These are phyloP conservation scores for Limonius californicus DNA, from an alignment of 1,140 invertebrate species.

Conservation along the genomic window DNA sequence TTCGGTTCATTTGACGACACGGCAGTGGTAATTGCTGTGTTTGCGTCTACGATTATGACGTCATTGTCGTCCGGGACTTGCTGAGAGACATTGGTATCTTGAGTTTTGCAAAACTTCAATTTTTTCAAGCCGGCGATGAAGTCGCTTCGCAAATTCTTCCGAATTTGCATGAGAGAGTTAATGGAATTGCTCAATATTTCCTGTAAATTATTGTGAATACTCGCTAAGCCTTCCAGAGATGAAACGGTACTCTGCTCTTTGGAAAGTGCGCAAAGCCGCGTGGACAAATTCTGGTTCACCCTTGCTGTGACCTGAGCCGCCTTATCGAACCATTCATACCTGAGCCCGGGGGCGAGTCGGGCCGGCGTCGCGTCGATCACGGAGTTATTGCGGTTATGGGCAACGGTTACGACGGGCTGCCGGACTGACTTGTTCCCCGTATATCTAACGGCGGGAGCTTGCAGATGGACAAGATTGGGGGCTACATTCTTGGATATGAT, in stretches of 20 bases:
- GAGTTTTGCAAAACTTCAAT: conserved; percentile 30
- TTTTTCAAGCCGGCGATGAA: conserved; percentile 37
- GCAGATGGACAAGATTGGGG: neutral
- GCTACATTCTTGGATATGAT: neutral
- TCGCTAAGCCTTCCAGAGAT: conserved; percentile 37
- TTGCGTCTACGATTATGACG: conserved; percentile 35
- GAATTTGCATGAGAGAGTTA: conserved; percentile 42
- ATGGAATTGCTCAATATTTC: conserved; percentile 41
- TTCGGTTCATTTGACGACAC: conserved; percentile 6
- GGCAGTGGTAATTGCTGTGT: neutral
- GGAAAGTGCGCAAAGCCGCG: conserved; percentile 27
- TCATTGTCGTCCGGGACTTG: conserved; percentile 32
- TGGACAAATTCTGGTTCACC: conserved; percentile 39
- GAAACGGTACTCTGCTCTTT: conserved; percentile 31
- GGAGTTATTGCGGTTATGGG: neutral
- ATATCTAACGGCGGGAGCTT: neutral
- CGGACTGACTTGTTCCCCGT: neutral
- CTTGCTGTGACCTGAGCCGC: conserved; percentile 36
- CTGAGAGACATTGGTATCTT: no score
- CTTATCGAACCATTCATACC: conserved; percentile 44
- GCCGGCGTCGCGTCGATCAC: neutral
- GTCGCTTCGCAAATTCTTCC: conserved; percentile 40
- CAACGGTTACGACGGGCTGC: neutral
- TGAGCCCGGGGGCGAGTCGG: conserved; percentile 25
- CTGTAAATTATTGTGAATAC: conserved; percentile 42